phyloP scores from a whole-genome alignment of 2,797 vertebrate species.

The Xiphophorus birchmanni region DNA sequence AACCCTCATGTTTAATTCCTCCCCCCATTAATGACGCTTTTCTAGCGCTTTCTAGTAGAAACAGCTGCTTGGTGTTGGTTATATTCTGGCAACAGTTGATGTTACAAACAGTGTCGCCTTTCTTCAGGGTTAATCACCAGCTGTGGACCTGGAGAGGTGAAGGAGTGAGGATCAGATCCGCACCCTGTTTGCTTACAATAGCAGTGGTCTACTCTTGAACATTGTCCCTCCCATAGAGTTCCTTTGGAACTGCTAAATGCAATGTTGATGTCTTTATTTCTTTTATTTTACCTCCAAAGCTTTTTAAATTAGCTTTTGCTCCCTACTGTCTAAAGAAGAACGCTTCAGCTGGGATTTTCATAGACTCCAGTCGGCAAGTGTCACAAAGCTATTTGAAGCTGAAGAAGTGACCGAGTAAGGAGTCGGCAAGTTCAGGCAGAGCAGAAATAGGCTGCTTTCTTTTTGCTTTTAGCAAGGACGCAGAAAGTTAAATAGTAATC shows the following conservation, averaged over 20 bases:
- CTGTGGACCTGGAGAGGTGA: slow-evolving; percentile 56
- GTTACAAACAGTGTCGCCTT: slow-evolving; percentile 48
- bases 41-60: slow-evolving; percentile 31
- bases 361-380: neutral
- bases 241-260: slow-evolving; percentile 15
- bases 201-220: slow-evolving; percentile 38
- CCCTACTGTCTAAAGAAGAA: neutral
- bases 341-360: slow-evolving; percentile 7
- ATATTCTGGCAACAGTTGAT: slow-evolving; percentile 55
- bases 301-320: slow-evolving; percentile 10
- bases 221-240: slow-evolving; percentile 16
- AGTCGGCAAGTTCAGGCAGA: slow-evolving; percentile 46
- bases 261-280: slow-evolving; percentile 20
- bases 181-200: slow-evolving; percentile 62
- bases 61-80: slow-evolving; percentile 67
- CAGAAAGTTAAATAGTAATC: slow-evolving; percentile 12
- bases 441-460: slow-evolving; percentile 19
- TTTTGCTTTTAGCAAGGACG: slow-evolving; percentile 33
- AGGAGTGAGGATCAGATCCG: slow-evolving; percentile 40
- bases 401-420: slow-evolving; percentile 1
- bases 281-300: slow-evolving; percentile 8
- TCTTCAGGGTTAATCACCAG: slow-evolving; percentile 52
- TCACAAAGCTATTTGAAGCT: slow-evolving; percentile 6
- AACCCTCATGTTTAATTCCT: neutral
- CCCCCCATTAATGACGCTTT: slow-evolving; percentile 28